Percentiles rank a stretch among this genome's conserved stretches.
phyloP scores from a whole-genome alignment of 2,888 invertebrate genomes.

The Xestia xanthographa region DNA sequence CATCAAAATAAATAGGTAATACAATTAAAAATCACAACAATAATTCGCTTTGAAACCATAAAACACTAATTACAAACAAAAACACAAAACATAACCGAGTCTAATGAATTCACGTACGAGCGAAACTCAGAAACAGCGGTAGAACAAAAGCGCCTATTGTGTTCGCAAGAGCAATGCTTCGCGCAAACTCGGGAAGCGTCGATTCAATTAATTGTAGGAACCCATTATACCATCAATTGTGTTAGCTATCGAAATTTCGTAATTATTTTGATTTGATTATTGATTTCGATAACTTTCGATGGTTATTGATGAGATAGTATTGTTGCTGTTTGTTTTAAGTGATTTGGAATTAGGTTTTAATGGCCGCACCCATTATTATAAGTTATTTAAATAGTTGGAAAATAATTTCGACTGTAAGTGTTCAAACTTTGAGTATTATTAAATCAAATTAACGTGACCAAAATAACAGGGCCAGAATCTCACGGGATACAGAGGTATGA shows the following conservation, averaged over 20 bases:
- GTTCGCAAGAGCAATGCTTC: conserved; percentile 52
- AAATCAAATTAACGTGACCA: neutral
- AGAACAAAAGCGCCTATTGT: conserved; percentile 57
- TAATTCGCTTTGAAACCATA: neutral
- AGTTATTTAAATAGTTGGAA: neutral
- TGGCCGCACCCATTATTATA: neutral
- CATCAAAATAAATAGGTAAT: neutral
- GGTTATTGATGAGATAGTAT: conserved; percentile 22
- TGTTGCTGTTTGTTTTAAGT: conserved; percentile 19
- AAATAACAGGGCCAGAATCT: too few species aligned
- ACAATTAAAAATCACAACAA: conserved; percentile 2
- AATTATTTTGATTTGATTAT: conserved; percentile 55
- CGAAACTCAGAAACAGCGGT: conserved; percentile 37
- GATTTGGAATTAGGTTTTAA: neutral
- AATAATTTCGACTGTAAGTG: neutral
- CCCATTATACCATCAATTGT: conserved; percentile 55
- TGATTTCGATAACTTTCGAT: conserved; percentile 40
- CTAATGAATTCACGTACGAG: conserved; percentile 37
- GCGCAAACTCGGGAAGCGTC: conserved; percentile 50
- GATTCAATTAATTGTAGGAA: conserved; percentile 60
- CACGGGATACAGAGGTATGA: too few species aligned
- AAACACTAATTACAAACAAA: conserved; percentile 32
- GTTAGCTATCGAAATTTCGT: conserved; percentile 40
- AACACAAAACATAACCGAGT: conserved; percentile 31
- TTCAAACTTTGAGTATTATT: neutral